Conservation (phyloP, 2,113 vertebrate genomes). For the Agapornis roseicollis region DNA sequence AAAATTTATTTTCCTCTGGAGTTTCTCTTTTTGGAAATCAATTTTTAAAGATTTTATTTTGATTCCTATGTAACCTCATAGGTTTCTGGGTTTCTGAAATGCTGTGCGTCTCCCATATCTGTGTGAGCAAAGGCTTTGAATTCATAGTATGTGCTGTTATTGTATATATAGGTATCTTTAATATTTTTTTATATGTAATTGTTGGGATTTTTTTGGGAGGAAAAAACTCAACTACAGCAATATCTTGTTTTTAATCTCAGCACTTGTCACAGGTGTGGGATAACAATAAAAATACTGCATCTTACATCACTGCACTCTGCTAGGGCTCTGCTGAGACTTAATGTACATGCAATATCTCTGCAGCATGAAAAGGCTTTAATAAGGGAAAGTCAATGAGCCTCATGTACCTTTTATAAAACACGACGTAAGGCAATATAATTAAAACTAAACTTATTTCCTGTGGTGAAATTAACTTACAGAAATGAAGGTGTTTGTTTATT, state of each 20-base stretch:
- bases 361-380: conserved; percentile 69
- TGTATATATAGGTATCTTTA: neutral
- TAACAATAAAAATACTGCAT: conserved; percentile 48
- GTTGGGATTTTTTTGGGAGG: neutral
- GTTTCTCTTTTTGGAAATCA: neutral
- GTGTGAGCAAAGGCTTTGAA: neutral
- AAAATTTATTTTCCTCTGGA: neutral
- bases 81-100: neutral
- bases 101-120: fast-evolving
- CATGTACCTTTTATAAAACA: conserved; percentile 81
- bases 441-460: conserved; percentile 84
- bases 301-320: conserved; percentile 35
- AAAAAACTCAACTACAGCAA: neutral
- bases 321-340: conserved; percentile 27
- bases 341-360: conserved; percentile 53
- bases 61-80: neutral
- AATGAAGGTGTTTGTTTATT: conserved; percentile 87
- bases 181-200: neutral
- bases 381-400: conserved; percentile 76
- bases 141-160: neutral
- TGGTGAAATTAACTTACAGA: conserved; percentile 83
- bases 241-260: neutral
- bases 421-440: conserved; percentile 81
- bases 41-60: neutral
- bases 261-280: conserved; percentile 23